A percentile compares a stretch with the other conserved stretches of the same genome.
Evolutionary conservation across 2,888 invertebrate genomes (phyloP).

Genomic region (Protonemura montana): DNA sequence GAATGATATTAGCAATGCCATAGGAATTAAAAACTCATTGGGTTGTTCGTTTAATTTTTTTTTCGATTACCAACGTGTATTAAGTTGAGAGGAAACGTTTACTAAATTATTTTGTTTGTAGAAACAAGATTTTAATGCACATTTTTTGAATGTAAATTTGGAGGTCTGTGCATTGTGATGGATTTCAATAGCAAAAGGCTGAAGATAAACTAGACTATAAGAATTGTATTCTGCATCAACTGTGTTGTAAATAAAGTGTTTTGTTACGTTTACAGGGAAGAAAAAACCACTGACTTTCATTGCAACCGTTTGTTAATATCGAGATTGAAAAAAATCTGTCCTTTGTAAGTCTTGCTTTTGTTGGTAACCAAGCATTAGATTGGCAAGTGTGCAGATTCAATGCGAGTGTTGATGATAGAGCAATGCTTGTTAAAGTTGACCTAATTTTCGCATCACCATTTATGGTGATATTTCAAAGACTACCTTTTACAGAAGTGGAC

Average conservation of each 20-base stretch:
- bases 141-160: neutral
- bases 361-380: no score
- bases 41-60: neutral
- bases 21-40: neutral
- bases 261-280: conserved; percentile 28
- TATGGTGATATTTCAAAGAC: conserved; percentile 18
- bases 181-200: neutral
- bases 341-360: no score
- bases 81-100: neutral
- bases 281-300: neutral
- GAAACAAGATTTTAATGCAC: neutral
- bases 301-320: no score
- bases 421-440: neutral
- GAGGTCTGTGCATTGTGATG: neutral
- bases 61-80: neutral
- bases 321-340: no score
- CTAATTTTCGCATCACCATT: conserved; percentile 12
- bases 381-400: neutral
- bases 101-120: neutral
- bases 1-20: conserved; percentile 12
- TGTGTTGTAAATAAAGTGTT: conserved; percentile 27
- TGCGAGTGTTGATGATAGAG: neutral
- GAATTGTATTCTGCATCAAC: neutral
- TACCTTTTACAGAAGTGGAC: neutral
- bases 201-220: neutral